A percentile compares a stretch with the other conserved stretches of the same genome.
Conservation (phyloP, 2,797 vertebrate genomes). For the Molossus alvarezi region DNA sequence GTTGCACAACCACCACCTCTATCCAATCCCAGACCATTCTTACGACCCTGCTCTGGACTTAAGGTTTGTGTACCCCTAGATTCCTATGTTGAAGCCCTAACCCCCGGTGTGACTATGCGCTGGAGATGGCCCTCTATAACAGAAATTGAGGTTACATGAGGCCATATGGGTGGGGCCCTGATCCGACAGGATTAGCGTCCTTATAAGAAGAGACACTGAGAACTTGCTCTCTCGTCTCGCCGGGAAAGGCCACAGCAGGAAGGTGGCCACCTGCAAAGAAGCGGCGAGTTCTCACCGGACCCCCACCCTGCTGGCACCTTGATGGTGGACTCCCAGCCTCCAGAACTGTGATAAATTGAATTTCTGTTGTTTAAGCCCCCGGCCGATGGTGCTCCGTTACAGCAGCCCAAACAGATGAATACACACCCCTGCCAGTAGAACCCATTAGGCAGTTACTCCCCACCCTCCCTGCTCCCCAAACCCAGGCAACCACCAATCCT, state of each 20-base stretch:
- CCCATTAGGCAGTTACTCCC: background rate
- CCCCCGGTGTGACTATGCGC: background rate
- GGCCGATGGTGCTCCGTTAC: background rate
- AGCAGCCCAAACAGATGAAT: background rate
- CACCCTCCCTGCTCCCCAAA: accelerated
- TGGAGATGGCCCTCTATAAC: background rate
- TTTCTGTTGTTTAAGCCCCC: background rate
- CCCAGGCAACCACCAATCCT: background rate
- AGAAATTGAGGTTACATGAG: background rate
- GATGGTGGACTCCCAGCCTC: background rate
- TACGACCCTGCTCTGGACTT: background rate
- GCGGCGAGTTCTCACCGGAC: background rate
- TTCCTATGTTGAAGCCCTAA: background rate
- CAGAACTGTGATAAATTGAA: background rate
- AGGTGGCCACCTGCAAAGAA: accelerated
- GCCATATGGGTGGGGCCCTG: background rate
- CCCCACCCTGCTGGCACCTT: background rate
- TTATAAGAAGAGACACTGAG: background rate
- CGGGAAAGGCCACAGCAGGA: accelerated
- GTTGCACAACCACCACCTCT: background rate
- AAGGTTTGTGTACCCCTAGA: background rate
- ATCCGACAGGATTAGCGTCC: background rate
- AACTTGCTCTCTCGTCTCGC: background rate
- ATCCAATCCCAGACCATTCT: background rate
- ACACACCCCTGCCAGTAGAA: background rate